These are phyloP conservation scores for Pelagia noctiluca DNA, from an alignment of 30 jellyfish, hydroid and myxozoan species.

Conservation along the genomic window DNA sequence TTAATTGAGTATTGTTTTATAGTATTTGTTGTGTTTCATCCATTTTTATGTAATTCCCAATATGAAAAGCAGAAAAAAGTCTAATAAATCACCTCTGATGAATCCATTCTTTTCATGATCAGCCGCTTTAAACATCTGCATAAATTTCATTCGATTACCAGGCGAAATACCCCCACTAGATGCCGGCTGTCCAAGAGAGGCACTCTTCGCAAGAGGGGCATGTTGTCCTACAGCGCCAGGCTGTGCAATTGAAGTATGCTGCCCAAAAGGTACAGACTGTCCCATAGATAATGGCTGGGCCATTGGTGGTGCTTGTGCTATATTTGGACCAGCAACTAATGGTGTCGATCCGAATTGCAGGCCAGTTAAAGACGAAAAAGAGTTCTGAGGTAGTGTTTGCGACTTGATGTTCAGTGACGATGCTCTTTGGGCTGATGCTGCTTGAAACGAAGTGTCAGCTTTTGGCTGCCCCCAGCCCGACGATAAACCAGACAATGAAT, in stretches of 20 bases:
- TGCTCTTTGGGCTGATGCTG: conserved; percentile 27
- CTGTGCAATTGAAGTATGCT: conserved; percentile 2
- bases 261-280: too few relatives aligned
- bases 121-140: conserved; percentile 93
- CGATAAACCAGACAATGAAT: conserved; percentile 31
- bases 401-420: background rate
- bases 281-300: background rate
- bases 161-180: conserved; percentile 63
- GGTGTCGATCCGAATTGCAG: background rate
- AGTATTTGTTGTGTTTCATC: too few relatives aligned
- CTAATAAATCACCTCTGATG: conserved; percentile 54
- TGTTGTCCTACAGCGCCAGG: too few relatives aligned
- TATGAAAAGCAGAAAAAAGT: too few relatives aligned
- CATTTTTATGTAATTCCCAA: too few relatives aligned
- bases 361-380: background rate
- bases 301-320: background rate
- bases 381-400: background rate
- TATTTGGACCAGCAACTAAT: background rate
- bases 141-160: conserved; percentile 76
- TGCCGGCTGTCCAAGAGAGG: background rate
- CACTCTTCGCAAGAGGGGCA: background rate
- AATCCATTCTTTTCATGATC: conserved; percentile 84
- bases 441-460: background rate
- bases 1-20: too few relatives aligned
- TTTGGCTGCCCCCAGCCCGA: conserved; percentile 35